Percentiles rank a stretch among this genome's conserved stretches.
Conservation (phyloP, 2,113 vertebrate species). For the Seriola rivoliana region DNA sequence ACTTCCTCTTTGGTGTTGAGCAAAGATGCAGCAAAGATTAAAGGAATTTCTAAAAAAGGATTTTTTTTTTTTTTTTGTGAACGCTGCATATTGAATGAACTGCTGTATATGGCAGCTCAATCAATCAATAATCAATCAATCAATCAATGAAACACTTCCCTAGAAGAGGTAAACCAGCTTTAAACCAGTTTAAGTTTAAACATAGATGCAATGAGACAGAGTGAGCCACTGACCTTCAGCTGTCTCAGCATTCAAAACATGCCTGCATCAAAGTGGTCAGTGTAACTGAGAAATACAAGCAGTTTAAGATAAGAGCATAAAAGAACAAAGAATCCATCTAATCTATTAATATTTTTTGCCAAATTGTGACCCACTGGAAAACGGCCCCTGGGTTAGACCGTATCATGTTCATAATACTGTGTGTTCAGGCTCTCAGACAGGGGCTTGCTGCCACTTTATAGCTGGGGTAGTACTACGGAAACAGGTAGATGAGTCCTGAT, state of each 20-base stretch:
- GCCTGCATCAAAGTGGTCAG: conserved; percentile 15
- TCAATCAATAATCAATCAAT: too few species aligned
- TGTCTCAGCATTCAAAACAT: conserved; percentile 53
- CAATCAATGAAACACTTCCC: conserved; percentile 10
- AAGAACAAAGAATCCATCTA: neutral
- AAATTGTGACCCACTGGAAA: conserved; percentile 5
- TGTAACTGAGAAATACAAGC: conserved; percentile 25
- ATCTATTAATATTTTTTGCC: conserved; percentile 10
- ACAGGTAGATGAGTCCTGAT: conserved; percentile 29
- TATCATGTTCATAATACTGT: conserved; percentile 4
- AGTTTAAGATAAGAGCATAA: conserved; percentile 5
- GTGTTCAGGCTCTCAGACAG: neutral
- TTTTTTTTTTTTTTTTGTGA: neutral
- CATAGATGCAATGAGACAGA: conserved; percentile 21
- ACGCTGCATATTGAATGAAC: too few species aligned
- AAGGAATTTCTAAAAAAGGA: neutral
- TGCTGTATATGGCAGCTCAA: too few species aligned
- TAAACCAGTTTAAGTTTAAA: conserved; percentile 30
- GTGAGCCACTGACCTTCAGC: conserved; percentile 23
- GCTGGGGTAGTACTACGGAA: conserved; percentile 41
- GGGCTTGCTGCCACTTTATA: conserved; percentile 1
- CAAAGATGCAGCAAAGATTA: neutral
- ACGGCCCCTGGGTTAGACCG: neutral
- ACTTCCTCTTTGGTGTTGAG: neutral
- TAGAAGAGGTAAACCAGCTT: conserved; percentile 24